Evolutionary conservation across 1,140 invertebrate genomes (phyloP), one percentile per base, ranked within the genome.

Genomic region (Euborellia annulipes): DNA sequence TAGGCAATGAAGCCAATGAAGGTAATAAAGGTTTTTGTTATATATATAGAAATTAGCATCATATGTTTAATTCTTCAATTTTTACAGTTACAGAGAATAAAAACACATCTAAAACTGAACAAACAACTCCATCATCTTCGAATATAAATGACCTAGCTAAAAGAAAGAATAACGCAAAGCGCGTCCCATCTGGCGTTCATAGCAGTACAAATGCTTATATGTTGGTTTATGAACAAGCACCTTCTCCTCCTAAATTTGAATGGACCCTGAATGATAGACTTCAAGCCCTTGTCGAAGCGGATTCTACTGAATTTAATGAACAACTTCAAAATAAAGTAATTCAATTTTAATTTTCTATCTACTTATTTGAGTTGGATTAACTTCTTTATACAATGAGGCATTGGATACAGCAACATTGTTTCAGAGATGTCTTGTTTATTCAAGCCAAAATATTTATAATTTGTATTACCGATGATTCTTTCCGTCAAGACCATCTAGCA

Each of bases 171-270:
- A n/a, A 61, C 62, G n/a, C n/a, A 64, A 43, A 76, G 73, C 53
- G 76, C 75, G 3, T 80, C 79, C 51, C 79, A 79, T 76, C 61
- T 79, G 46, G 75, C 79, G 2, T 79, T 79, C 55, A 69, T 64
- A 41, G 60, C 53, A 52, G 30, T 17, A 41, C 13, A 30, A 68
- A 67, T 58, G 67, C 69, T 2, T 71, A 71, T 52, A 71, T 71
- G 69, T 53, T 71, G 38, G 67, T 70, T 1, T 70, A 71, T 55
- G 53, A 45, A 2, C 9, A 46, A 48, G 27, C 23, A 38, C 34
- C 43, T 46, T 1, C 16, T 21, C 6, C 21, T 22, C 13, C 21
- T 7, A 14, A 41, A 41, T 13, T 13, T n/a, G 40, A 41, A 41
- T 41, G 40, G 40, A n/a, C 23, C 22, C 2, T 41, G 18, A 20